Conservation (phyloP, 2,113 vertebrate genomes). For the Lipophrys pholis region DNA sequence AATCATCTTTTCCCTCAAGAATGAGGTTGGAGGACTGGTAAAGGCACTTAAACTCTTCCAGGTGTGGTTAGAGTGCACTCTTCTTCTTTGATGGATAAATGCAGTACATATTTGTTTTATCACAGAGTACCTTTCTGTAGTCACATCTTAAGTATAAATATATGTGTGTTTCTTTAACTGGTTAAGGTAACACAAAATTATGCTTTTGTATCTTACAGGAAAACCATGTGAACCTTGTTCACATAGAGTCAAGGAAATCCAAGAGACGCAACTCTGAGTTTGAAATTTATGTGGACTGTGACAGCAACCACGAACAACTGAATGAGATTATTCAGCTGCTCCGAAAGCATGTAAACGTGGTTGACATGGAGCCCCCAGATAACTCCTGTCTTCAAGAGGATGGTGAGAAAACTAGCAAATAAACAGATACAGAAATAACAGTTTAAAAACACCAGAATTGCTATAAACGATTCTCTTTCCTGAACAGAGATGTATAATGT, state of each 20-base stretch:
- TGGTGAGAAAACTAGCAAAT: slow-evolving; percentile 71
- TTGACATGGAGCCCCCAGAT: slow-evolving; percentile 88
- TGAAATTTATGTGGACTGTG: slow-evolving; percentile 96
- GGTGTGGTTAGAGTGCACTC: slow-evolving; percentile 70
- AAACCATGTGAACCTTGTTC: slow-evolving; percentile 94
- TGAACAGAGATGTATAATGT: slow-evolving; percentile 87
- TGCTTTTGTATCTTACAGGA: slow-evolving; percentile 82
- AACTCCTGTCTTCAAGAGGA: slow-evolving; percentile 84
- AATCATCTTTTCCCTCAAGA: slow-evolving; percentile 95
- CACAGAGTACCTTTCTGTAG: neutral
- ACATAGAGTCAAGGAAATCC: slow-evolving; percentile 96
- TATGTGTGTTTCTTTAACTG: neutral
- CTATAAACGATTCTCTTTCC: slow-evolving; percentile 20
- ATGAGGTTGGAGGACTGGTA: slow-evolving; percentile 96
- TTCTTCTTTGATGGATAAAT: neutral
- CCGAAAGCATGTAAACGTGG: slow-evolving; percentile 87
- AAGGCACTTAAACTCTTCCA: slow-evolving; percentile 97
- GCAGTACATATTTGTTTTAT: neutral
- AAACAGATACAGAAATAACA: neutral
- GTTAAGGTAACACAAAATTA: neutral
- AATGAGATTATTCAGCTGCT: slow-evolving; percentile 94
- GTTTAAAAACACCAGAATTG: neutral
- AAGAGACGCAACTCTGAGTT: slow-evolving; percentile 95
- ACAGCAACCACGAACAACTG: slow-evolving; percentile 93
- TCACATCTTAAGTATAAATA: neutral